phyloP scores from a whole-genome alignment of 2,888 invertebrate genomes.

The Ceriagrion tenellum region DNA sequence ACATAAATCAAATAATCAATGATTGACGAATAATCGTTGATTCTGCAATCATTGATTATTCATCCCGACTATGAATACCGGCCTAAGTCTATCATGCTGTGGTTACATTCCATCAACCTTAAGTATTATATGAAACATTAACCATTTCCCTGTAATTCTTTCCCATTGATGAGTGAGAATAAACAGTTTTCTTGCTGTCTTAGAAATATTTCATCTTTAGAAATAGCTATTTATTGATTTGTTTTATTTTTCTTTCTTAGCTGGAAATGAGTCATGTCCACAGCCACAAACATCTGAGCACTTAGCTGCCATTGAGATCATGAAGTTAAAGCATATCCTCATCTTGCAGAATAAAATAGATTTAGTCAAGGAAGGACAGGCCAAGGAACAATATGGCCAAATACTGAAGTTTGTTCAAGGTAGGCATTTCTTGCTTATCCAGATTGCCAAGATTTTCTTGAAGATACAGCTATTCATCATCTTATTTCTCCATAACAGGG shows the following conservation, averaged over 20 bases:
- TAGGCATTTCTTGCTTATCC: constrained; percentile 73
- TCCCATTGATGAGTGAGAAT: no score
- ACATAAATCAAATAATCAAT: no score
- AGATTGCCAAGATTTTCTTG: neutral
- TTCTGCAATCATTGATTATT: no score
- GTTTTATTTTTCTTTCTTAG: constrained; percentile 72
- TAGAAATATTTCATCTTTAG: neutral
- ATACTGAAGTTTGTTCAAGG: constrained; percentile 98
- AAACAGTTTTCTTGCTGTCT: neutral
- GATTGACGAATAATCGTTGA: no score
- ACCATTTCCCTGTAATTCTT: no score
- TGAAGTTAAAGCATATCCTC: constrained; percentile 99
- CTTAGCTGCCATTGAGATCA: constrained; percentile 99
- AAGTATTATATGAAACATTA: no score
- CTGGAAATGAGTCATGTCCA: constrained; percentile 99
- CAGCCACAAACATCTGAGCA: constrained; percentile 99
- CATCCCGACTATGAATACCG: no score
- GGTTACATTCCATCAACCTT: no score
- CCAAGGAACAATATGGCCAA: constrained; percentile 99
- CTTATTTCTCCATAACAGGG: constrained; percentile 78
- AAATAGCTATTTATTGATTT: neutral
- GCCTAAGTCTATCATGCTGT: no score
- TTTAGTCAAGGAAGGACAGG: constrained; percentile 98
- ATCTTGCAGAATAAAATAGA: constrained; percentile 99
- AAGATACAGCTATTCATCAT: constrained; percentile 12